Evolutionary conservation across 1,140 invertebrate species (phyloP).

Genomic region (Stegodyphus dumicola): DNA sequence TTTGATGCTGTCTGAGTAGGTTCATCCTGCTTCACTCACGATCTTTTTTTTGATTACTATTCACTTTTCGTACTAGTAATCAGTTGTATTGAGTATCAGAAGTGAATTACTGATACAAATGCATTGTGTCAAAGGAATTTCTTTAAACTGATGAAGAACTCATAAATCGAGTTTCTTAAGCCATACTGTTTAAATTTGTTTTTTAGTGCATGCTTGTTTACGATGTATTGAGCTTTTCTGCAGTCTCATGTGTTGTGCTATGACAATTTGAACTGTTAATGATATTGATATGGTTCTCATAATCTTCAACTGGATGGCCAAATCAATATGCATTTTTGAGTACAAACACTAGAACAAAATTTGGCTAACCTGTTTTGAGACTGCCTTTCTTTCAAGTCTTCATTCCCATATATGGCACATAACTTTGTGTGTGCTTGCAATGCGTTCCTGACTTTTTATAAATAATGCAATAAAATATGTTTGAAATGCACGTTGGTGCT

Average conservation of each 20-base stretch:
- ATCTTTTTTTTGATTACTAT: not conserved
- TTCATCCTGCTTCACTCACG: not conserved
- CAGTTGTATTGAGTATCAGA: not conserved
- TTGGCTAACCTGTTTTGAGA: not conserved
- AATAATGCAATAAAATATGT: not conserved
- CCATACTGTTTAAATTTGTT: not conserved
- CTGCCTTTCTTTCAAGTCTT: not conserved
- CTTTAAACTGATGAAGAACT: not conserved
- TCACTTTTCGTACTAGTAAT: not conserved
- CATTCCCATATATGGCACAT: not conserved
- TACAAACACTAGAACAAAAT: not conserved
- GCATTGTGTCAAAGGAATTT: not conserved
- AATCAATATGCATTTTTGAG: not conserved
- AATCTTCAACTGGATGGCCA: not conserved
- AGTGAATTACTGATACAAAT: not conserved
- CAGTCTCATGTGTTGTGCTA: not conserved
- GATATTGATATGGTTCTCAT: not conserved
- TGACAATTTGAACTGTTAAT: not conserved
- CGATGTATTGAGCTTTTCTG: not conserved
- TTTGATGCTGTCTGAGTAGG: not conserved
- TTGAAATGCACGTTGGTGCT: not conserved
- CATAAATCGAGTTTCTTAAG: not conserved
- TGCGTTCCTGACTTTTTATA: not conserved
- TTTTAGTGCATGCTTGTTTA: not conserved
- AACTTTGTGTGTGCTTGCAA: not conserved